Base-by-base conservation (phyloP, 2,113 vertebrate species). In the Trichomycterus rosablanca region DNA sequence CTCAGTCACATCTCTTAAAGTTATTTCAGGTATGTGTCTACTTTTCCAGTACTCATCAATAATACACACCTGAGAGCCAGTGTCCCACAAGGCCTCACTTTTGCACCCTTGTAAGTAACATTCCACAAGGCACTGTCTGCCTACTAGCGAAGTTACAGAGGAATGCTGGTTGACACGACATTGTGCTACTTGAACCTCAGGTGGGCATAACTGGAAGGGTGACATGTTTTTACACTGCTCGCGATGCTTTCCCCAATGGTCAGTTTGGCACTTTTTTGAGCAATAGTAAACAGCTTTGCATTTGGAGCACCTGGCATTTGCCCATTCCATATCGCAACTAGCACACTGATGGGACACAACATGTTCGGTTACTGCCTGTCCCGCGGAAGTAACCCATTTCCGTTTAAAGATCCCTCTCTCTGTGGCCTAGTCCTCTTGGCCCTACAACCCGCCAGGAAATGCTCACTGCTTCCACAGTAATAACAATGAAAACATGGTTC, bases 401-500 rank as follows among this genome's bases (percentile, higher is more conserved):
- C 1, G 28, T 75, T 77, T 77, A 75, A 73, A 55, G 0, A 10
- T 18, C 4, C 30, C 30, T 32, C 30, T 32, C 9, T 32, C 30
- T 9, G 30, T 0, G 1, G 16, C 26, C 5, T 66, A 2, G 18
- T 1, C 7, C 14, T 32, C 24, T 53, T 42, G 23, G 8, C 39
- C 22, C 32, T 69, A 16, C 70, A 73, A 5, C 58, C 64, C 0
- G 64, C 53, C 16, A 55, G n/a, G 14, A 72, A 73, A 32, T 72
- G 70, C 8, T 75, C 73, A 28, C 67, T 46, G 22, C 71, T 63
- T 2, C 71, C 71, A 67, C 76, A 75, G n/a, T 23, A 1, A 2
- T 51, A 72, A 15, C 71, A 78, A 24, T 72, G 68, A 1, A 26
- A 39, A 14, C 71, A 72, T 5, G 24, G 6, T 34, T 59, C 52